Evolutionary conservation across 2,797 vertebrate species (phyloP).

Genomic region (Crenuchus spilurus): DNA sequence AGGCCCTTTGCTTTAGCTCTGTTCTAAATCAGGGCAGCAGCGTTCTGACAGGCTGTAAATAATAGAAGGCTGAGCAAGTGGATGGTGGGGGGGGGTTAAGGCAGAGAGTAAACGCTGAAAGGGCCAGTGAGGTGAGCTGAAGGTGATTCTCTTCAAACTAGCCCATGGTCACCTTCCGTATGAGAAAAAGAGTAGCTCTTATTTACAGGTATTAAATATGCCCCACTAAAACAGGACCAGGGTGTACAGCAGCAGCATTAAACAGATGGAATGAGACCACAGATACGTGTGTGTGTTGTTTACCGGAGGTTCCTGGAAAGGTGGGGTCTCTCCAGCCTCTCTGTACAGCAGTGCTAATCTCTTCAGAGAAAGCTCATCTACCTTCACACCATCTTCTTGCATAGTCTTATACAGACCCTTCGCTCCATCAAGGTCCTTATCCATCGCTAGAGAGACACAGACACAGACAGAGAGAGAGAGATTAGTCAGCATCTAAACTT

Average conservation of each 20-base stretch:
- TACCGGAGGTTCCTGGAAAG: conserved; percentile 92
- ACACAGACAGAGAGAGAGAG: conserved; percentile 19
- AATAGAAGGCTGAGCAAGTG: conserved; percentile 67
- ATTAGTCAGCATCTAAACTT: background rate
- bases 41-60: conserved; percentile 72
- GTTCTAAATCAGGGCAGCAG: conserved; percentile 59
- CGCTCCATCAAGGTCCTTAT: conserved; percentile 81
- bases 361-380: conserved; percentile 85
- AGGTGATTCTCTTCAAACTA: conserved; percentile 21
- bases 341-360: conserved; percentile 84
- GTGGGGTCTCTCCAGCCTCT: conserved; percentile 76
- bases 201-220: background rate
- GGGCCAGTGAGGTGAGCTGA: conserved; percentile 52
- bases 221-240: too few species aligned
- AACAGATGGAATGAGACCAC: too few species aligned
- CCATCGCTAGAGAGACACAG: conserved; percentile 71
- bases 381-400: conserved; percentile 72
- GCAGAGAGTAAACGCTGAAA: conserved; percentile 61
- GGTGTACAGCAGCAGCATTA: too few species aligned
- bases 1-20: conserved; percentile 31
- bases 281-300: conserved; percentile 54
- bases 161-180: background rate
- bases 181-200: background rate
- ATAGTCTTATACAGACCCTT: conserved; percentile 80
- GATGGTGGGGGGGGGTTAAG: conserved; percentile 23